Conservation (phyloP, 2,113 vertebrate genomes). For the Pogonocichla stellata region DNA sequence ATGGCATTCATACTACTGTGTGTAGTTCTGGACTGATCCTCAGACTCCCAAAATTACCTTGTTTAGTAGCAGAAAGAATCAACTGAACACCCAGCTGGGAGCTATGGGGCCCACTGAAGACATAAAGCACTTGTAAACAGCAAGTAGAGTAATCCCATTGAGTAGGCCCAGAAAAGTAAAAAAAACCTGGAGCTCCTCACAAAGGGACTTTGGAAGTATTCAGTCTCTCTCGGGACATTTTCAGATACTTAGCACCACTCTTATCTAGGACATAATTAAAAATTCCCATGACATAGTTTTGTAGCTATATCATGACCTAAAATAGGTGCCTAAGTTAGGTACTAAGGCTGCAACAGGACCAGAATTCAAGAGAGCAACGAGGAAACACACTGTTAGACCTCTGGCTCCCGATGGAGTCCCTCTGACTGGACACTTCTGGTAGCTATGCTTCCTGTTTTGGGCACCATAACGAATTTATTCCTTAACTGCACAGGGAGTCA, state of each 20-base stretch:
- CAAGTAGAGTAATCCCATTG: neutral
- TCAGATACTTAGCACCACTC: neutral
- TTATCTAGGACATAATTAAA: neutral
- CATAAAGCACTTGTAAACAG: neutral
- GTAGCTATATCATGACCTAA: neutral
- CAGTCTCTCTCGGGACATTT: neutral
- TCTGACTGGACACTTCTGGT: accelerated
- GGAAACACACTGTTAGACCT: neutral
- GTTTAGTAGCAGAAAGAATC: neutral
- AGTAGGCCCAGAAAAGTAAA: neutral
- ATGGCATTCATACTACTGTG: neutral
- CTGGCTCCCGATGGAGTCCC: neutral
- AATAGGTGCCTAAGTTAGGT: neutral
- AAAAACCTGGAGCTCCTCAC: neutral
- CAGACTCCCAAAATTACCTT: neutral
- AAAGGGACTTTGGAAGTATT: neutral
- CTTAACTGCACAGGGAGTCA: neutral
- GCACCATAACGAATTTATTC: neutral
- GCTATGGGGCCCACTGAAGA: neutral
- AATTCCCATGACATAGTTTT: neutral
- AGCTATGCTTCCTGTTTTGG: neutral
- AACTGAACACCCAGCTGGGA: neutral
- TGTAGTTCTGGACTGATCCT: neutral
- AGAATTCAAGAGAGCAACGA: accelerated
- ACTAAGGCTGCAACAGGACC: neutral